A percentile compares a stretch with the other conserved stretches of the same genome.
Conservation (phyloP, 1,140 invertebrate genomes). For the Sipha flava region DNA sequence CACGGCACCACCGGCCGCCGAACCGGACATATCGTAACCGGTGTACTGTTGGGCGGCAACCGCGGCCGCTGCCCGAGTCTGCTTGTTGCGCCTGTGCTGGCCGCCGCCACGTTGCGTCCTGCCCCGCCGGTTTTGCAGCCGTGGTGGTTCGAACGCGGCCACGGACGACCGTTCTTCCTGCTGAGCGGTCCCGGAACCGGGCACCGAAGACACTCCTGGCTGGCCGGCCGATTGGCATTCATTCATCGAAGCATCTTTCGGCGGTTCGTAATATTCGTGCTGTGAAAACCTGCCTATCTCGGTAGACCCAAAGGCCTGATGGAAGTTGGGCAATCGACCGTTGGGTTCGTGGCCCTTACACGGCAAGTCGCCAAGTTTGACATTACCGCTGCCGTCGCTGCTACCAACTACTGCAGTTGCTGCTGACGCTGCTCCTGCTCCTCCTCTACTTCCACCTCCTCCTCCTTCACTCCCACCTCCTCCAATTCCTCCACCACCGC, state of each 20-base stretch:
- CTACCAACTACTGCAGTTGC: background rate
- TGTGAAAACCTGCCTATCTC: constrained; percentile 62
- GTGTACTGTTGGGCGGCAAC: background rate
- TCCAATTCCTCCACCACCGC: background rate
- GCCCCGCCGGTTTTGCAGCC: constrained; percentile 23
- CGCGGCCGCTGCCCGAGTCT: background rate
- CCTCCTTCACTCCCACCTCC: background rate
- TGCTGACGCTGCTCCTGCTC: background rate
- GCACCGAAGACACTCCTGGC: background rate
- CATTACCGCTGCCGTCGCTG: background rate
- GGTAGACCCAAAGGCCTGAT: constrained; percentile 67
- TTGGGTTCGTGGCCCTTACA: constrained; percentile 27
- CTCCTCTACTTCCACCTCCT: background rate
- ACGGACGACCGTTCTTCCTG: background rate
- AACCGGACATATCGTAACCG: background rate
- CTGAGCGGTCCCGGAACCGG: background rate
- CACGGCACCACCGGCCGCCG: background rate
- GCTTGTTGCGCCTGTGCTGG: background rate
- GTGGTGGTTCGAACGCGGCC: constrained; percentile 26
- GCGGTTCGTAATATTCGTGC: constrained; percentile 47
- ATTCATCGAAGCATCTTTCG: constrained; percentile 17
- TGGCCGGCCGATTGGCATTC: background rate
- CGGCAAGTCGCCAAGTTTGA: background rate
- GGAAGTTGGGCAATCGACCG: constrained; percentile 58
- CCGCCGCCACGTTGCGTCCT: background rate